Conservation (phyloP, 1,140 invertebrate genomes). For the Campodea augens region DNA sequence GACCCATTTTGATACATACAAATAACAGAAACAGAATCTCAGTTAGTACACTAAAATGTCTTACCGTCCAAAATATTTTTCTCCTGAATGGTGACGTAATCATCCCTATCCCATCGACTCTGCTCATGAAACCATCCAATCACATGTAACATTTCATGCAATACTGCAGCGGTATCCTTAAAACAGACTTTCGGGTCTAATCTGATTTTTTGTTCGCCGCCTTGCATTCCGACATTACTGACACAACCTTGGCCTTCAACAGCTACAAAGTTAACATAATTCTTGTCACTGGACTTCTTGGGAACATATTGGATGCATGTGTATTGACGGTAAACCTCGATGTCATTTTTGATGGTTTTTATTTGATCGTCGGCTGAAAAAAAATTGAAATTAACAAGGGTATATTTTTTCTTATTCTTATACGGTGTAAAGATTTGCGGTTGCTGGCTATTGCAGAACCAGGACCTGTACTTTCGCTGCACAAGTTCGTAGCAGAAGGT, state of each 20-base stretch:
- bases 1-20: no score
- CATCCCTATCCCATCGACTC: constrained; percentile 29
- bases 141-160: constrained; percentile 34
- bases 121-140: constrained; percentile 36
- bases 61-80: constrained; percentile 28
- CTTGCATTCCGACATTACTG: not conserved
- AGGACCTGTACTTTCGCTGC: no score
- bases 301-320: not conserved
- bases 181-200: not conserved
- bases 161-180: constrained; percentile 22
- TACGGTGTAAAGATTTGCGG: no score
- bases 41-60: not conserved
- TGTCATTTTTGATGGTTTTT: no score
- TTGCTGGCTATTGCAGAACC: no score
- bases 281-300: not conserved
- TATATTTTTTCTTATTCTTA: no score
- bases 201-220: constrained; percentile 1
- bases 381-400: no score
- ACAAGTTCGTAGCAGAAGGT: no score
- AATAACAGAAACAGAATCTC: no score
- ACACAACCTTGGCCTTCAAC: not conserved
- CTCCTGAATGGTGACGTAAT: constrained; percentile 29
- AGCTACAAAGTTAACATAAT: not conserved
- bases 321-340: not conserved
- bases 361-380: no score